These are phyloP conservation scores for Acrocera orbiculus DNA, from an alignment of 2,888 invertebrate genomes.

Conservation along the genomic window DNA sequence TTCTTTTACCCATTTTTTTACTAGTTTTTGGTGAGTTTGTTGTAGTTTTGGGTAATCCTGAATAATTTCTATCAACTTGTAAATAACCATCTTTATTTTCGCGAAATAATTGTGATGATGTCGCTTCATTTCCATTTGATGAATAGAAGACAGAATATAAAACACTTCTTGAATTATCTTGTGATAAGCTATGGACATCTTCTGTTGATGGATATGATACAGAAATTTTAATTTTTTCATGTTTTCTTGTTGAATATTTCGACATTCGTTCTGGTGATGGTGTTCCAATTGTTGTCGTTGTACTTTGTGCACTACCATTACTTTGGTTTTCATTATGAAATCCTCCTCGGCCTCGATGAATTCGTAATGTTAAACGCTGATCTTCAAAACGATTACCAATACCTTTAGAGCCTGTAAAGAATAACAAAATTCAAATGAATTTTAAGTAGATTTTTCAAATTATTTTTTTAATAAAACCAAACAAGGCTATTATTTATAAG, in stretches of 20 bases:
- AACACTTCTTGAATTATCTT: conserved; percentile 24
- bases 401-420: conserved; percentile 37
- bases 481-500: too few species aligned
- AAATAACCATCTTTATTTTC: conserved; percentile 33
- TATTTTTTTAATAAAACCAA: too few species aligned
- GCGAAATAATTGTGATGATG: conserved; percentile 33
- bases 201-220: conserved; percentile 72
- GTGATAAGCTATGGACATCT: conserved; percentile 36
- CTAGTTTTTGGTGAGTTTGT: conserved; percentile 31
- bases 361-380: conserved; percentile 75
- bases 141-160: conserved; percentile 52
- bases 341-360: conserved; percentile 71
- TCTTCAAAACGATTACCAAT: conserved; percentile 67
- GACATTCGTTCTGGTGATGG: conserved; percentile 44
- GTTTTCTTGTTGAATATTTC: conserved; percentile 45
- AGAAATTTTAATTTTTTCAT: conserved; percentile 70
- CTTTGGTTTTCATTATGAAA: conserved; percentile 36
- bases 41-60: conserved; percentile 24
- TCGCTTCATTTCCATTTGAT: conserved; percentile 45
- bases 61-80: conserved; percentile 33
- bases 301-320: conserved; percentile 50
- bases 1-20: conserved; percentile 68
- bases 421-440: neutral
- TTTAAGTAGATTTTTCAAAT: too few species aligned
- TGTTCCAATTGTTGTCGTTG: conserved; percentile 45